Evolutionary conservation across 2,888 invertebrate genomes (phyloP).

Genomic region (Drosophila meridionalis): DNA sequence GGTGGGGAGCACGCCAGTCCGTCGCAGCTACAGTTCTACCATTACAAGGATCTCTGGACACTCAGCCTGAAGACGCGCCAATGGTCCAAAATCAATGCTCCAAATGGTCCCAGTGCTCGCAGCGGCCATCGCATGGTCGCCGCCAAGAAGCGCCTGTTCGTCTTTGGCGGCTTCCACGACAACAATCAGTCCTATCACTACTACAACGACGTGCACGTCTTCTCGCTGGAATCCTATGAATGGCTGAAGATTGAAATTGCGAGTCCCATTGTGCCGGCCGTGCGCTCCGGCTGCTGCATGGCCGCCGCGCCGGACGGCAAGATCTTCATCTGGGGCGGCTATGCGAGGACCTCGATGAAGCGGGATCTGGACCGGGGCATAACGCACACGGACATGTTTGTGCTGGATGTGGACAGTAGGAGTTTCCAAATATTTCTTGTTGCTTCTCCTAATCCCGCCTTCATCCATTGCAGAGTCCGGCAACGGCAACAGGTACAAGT

Average conservation of each 20-base stretch:
- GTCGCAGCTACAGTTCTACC: conserved; percentile 95
- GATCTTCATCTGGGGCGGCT: conserved; percentile 91
- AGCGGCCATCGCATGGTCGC: conserved; percentile 96
- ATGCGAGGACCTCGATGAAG: conserved; percentile 90
- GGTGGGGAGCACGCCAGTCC: conserved; percentile 97
- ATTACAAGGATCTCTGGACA: conserved; percentile 96
- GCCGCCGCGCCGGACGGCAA: conserved; percentile 86
- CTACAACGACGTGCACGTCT: conserved; percentile 93
- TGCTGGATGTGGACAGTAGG: conserved; percentile 86
- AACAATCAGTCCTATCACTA: conserved; percentile 94
- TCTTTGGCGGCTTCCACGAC: conserved; percentile 97
- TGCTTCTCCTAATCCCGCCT: background rate
- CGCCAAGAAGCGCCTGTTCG: conserved; percentile 90
- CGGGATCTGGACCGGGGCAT: conserved; percentile 91
- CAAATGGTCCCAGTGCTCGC: conserved; percentile 92
- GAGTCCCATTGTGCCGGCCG: conserved; percentile 89
- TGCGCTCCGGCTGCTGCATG: conserved; percentile 91
- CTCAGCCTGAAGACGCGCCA: conserved; percentile 90
- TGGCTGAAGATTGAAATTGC: conserved; percentile 90
- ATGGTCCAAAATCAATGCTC: conserved; percentile 93
- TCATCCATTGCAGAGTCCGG: conserved; percentile 86
- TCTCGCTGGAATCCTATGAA: conserved; percentile 91
- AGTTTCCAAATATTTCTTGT: background rate
- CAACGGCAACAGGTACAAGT: conserved; percentile 89
- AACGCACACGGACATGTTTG: conserved; percentile 90